Evolutionary conservation across 2,888 invertebrate species (phyloP), one percentile per base, ranked within the genome.

Genomic region (Nowickia ferox): DNA sequence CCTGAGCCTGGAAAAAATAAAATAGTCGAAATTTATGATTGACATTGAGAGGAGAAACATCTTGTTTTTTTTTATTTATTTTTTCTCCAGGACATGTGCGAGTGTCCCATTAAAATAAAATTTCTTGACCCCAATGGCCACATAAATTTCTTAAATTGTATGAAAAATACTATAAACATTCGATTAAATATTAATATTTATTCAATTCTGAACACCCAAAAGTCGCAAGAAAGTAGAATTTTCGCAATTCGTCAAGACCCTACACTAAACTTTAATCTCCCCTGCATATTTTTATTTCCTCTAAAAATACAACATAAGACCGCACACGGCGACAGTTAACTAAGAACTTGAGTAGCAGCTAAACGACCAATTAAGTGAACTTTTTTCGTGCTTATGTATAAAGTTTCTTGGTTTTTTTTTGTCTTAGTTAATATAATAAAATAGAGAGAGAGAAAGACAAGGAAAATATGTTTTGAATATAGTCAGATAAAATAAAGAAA

Each of bases 281-380:
- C 9, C 30, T 30, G 6, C 48, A 30, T 13, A 15, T 51, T 55
- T 59, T 66, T 57, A 17, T 10, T 57, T 38, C 30, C 38, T 30
- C 19, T 38, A 15, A 48, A 66, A 46, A 53, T n/a, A 19, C 9
- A 44, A 59, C 19, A 68, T 63, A 40, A 55, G 63, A 53, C 61
- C 74, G 68, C 53, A 69, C 57, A 68, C 59, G 65, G 40, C 53
- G 68, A 57, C 72, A 72, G 65, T 80, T 72, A 42, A 48, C 55
- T n/a, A 51, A 38, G 1, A 71, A 71, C 79, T 79, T 79, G 71
- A 74, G 74, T 63, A 71, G 63, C 65, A 80, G 75, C 69, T 76
- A 82, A 76, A 75, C 75, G 75, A 63, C 55, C 76, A 68, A 82
- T 76, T 61, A 69, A 69, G 63, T 63, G 51, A 74, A 66, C 55